Percentiles rank a stretch among this genome's conserved stretches.
Evolutionary conservation across 2,113 vertebrate species (phyloP).

Genomic region (Nicator chloris): DNA sequence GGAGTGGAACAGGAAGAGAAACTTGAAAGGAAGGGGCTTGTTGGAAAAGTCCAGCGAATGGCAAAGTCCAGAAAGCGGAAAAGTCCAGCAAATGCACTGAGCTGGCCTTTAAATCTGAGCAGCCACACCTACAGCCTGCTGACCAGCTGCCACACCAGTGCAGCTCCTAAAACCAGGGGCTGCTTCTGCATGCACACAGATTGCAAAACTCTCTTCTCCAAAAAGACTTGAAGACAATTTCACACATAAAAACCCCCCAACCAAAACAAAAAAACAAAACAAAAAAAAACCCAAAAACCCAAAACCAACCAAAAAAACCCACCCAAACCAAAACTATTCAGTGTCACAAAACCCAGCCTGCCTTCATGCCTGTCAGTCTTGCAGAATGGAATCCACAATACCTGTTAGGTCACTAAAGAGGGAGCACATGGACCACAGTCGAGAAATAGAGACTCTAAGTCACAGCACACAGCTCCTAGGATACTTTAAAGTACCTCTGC

Average conservation of each 20-base stretch:
- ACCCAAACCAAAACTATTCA: no score
- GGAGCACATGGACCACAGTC: background rate
- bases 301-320: no score
- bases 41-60: background rate
- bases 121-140: background rate
- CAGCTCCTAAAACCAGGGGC: background rate
- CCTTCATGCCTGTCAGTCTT: background rate
- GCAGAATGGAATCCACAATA: background rate
- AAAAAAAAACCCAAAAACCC: fast-evolving
- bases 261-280: background rate
- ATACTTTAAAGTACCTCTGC: background rate
- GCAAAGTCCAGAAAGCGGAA: background rate
- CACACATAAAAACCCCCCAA: background rate
- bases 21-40: background rate
- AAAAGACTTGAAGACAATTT: background rate
- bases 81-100: background rate
- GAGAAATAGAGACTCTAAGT: background rate
- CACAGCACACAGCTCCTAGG: background rate
- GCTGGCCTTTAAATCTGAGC: background rate
- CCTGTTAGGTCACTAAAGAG: background rate
- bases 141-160: background rate
- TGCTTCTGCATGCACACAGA: background rate
- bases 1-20: background rate
- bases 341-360: background rate
- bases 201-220: background rate